Percentiles rank a stretch among this genome's conserved stretches.
Conservation (phyloP, 1,140 invertebrate species). For the Papilio polyxenes region DNA sequence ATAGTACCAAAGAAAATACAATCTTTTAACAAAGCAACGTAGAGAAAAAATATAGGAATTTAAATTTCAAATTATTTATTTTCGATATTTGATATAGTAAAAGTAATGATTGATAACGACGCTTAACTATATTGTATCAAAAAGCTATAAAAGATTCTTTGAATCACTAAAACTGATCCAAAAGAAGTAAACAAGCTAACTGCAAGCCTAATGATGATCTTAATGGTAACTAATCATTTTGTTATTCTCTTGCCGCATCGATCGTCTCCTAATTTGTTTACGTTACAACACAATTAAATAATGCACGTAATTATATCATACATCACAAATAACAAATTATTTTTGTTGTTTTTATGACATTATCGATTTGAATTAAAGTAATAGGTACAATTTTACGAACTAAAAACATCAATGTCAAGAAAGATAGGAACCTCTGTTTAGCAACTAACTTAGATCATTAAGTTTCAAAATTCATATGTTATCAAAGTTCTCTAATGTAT, state of each 20-base stretch:
- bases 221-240: conserved; percentile 29
- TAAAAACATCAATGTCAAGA: background rate
- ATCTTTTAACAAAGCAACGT: background rate
- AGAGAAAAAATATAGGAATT: too few relatives aligned
- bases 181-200: conserved; percentile 11
- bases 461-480: too few relatives aligned
- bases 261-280: conserved; percentile 28
- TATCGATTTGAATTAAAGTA: background rate
- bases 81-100: too few relatives aligned
- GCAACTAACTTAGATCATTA: too few relatives aligned
- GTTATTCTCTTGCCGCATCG: conserved; percentile 15
- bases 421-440: too few relatives aligned
- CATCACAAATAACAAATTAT: background rate
- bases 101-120: background rate
- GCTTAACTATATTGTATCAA: background rate
- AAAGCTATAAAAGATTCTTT: background rate
- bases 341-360: background rate
- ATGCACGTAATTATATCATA: background rate
- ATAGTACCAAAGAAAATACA: background rate
- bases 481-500: too few relatives aligned
- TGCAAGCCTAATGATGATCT: background rate
- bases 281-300: background rate
- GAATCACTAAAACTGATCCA: background rate
- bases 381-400: background rate
- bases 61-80: too few relatives aligned